These are phyloP conservation scores for Cremastinae sp. DNA, from an alignment of 2,888 invertebrate species.

Conservation along the genomic window DNA sequence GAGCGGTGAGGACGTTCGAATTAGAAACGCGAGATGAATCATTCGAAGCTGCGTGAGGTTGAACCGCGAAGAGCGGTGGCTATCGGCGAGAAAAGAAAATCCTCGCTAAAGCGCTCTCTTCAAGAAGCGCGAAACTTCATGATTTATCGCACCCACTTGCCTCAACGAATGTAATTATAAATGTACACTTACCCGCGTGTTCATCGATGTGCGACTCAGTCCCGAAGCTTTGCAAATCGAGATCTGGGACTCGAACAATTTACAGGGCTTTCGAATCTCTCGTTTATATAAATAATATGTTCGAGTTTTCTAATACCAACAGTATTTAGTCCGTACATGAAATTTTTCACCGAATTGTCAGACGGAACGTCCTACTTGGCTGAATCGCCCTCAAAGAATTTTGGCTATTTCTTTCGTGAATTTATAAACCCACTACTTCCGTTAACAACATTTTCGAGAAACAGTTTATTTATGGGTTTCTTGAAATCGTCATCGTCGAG, in stretches of 20 bases:
- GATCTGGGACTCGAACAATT: slow-evolving; percentile 44
- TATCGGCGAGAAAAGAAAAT: slow-evolving; percentile 47
- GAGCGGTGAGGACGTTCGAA: slow-evolving; percentile 41
- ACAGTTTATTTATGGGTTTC: slow-evolving; percentile 1
- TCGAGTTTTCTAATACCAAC: too few relatives aligned
- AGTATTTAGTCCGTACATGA: neutral
- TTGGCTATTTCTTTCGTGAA: neutral
- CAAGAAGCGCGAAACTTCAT: slow-evolving; percentile 22
- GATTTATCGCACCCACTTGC: slow-evolving; percentile 52
- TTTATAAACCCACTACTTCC: slow-evolving; percentile 23
- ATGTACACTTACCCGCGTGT: slow-evolving; percentile 1
- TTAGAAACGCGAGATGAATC: slow-evolving; percentile 58
- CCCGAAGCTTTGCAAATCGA: slow-evolving; percentile 33
- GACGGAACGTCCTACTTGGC: neutral
- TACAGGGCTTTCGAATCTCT: slow-evolving; percentile 21
- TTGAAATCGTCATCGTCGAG: too few relatives aligned
- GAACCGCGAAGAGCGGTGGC: slow-evolving; percentile 4
- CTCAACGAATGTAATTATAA: slow-evolving; percentile 51
- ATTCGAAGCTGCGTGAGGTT: slow-evolving; percentile 47
- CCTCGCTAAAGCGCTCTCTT: slow-evolving; percentile 16
- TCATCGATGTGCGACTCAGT: neutral
- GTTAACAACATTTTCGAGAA: slow-evolving; percentile 1
- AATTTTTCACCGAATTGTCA: neutral
- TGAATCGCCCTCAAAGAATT: slow-evolving; percentile 1
- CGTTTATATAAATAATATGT: slow-evolving; percentile 2